Conservation (phyloP, 2,113 vertebrate genomes). For the Thamnophis sirtalis region DNA sequence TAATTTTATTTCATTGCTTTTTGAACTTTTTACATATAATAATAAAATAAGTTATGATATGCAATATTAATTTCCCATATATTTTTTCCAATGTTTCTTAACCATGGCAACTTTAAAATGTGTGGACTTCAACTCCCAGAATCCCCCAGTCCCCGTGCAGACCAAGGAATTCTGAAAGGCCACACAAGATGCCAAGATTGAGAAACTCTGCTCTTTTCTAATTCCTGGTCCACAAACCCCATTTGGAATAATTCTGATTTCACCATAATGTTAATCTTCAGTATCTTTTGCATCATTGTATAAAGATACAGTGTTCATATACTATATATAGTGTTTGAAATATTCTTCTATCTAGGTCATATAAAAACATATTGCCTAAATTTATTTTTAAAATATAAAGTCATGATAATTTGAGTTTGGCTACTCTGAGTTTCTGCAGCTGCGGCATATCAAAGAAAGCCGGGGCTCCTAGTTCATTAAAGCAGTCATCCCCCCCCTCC, state of each 20-base stretch:
- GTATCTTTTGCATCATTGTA: not conserved
- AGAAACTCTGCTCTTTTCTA: not conserved
- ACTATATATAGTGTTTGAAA: not conserved
- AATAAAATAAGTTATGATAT: not conserved
- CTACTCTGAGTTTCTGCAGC: not conserved
- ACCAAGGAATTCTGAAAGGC: not conserved
- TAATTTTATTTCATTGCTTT: not conserved
- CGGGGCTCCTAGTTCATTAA: not conserved
- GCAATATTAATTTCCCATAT: not conserved
- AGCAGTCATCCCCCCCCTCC: rapidly evolving
- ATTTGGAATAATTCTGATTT: not conserved
- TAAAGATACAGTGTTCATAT: not conserved
- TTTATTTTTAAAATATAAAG: not conserved
- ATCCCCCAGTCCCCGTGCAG: not conserved
- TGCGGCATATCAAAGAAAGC: not conserved
- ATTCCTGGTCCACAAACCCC: not conserved
- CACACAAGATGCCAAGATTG: not conserved
- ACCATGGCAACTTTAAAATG: not conserved
- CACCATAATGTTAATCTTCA: not conserved
- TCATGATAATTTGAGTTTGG: not conserved
- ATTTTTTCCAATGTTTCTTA: not conserved
- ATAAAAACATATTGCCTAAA: not conserved
- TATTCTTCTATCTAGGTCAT: not conserved
- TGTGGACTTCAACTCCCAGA: not conserved
- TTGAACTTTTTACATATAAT: not conserved